phyloP scores from a whole-genome alignment of 2,113 vertebrate species.

The Leucopsar rothschildi region DNA sequence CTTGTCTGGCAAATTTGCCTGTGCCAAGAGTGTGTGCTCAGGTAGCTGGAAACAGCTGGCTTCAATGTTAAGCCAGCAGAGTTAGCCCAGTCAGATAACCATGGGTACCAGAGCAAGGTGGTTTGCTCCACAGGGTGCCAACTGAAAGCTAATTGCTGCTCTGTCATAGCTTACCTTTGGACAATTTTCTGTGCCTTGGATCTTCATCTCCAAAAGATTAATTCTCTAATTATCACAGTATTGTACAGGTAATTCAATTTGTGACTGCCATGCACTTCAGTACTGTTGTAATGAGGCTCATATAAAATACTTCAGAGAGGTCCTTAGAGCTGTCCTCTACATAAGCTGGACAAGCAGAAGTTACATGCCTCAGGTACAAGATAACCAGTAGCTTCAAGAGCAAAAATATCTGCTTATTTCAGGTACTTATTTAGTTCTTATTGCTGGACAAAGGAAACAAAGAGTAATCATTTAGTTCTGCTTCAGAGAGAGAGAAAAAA shows the following conservation, averaged over 20 bases:
- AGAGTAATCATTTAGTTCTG: not conserved
- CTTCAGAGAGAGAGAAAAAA: not conserved
- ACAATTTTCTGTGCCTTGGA: not conserved
- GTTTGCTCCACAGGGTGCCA: not conserved
- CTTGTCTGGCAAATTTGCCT: not conserved
- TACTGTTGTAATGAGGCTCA: not conserved
- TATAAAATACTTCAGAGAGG: not conserved
- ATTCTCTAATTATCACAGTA: not conserved
- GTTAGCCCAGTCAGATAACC: not conserved
- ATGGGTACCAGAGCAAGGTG: not conserved
- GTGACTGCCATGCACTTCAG: not conserved
- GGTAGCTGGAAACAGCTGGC: not conserved
- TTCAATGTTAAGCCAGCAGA: not conserved
- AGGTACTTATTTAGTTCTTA: not conserved
- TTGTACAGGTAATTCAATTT: not conserved
- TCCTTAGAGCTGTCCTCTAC: not conserved
- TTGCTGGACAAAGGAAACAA: not conserved
- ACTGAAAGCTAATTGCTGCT: not conserved
- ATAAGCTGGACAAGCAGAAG: not conserved
- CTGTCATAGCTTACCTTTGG: not conserved
- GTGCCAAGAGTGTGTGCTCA: rapidly evolving
- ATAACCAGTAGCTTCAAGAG: not conserved
- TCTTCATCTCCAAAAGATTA: not conserved
- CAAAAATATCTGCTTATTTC: not conserved
- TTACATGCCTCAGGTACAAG: not conserved